Base-by-base conservation (phyloP, 1,140 invertebrate genomes). In the Caenorhabditis latens region DNA sequence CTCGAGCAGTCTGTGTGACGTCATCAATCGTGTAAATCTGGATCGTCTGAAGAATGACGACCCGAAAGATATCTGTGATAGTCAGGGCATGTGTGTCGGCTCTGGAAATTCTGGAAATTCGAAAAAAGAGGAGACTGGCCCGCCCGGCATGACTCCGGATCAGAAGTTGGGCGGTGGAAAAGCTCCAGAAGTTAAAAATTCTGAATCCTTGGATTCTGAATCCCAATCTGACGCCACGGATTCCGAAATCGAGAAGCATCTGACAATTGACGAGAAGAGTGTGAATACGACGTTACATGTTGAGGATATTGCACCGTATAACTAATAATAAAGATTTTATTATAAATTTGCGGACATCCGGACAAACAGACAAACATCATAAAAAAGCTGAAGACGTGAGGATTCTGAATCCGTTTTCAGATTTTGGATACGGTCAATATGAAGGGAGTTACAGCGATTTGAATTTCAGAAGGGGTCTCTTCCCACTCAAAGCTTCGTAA, bases 1-100 rank as follows among this genome's bases (percentile, higher is more conserved):
- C 53, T 50, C 71, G 0, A 79, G 21, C 11, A 79, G 71, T 11
- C 14, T 50, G 19, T 79, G 71, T 13, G 71, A 79, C 50, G 71
- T 79, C 4, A 50, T 84, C 14, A 53, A 65, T 16, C 67, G 84
- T 24, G 65, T 85, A 0, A 85, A 85, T 96, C 92, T 97, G 24
- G 58, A 82, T 24, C 21, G 55, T 16, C 40, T 87, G 86, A 83
- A 61, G 24, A 83, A 43, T 14, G 86, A 46, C 9, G 21, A 58
- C 58, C 40, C 83, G 11, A 84, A 58, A 40, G 46, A 84, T 40
- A 46, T 61, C 43, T 84, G 83, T 32, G 4, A 79, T 14, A 53
- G 46, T 50, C 71, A 79, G 21, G 46, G 46, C 53, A 79, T 79
- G 71, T 79, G 71, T 42, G 24, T 67, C 9, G 63, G 2, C 5